Base-by-base conservation (phyloP, 2,113 vertebrate species). In the Eulemur macaco region DNA sequence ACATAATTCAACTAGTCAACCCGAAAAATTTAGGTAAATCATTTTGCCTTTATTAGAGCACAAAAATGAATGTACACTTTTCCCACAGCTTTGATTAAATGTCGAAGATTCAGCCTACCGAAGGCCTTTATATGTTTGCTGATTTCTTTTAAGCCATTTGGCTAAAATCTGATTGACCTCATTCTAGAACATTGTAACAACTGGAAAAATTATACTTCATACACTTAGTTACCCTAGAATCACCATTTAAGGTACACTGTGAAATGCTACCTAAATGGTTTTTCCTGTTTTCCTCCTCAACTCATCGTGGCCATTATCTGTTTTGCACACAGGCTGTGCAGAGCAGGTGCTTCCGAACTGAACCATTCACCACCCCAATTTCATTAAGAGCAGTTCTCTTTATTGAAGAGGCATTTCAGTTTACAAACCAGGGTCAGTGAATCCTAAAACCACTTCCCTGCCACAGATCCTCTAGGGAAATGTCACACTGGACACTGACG, bases 401-500 rank as follows among this genome's bases (percentile, higher is more conserved):
- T 8, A 17, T 0, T 0, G 14, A 64, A 56, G 37, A 7, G 25
- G 8, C 13, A 68, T 45, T 25, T 64, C 39, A 15, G 27, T 12
- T 11, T 9, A 18, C 15, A 15, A 52, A 63, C 8, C 6, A 7
- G 34, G 73, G 4, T 17, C 45, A 14, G 0, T 6, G 27, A 3
- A 5, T 0, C 34, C 27, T 31, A 12, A 64, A 34, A 2, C 69
- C 56, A n/a, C 20, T 0, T 31, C 69, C 29, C 42, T 10, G 76
- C 5, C 91, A 74, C 37, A 14, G 1, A 7, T 11, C 5, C 31
- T 31, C 1, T 0, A 37, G 34, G 1, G 45, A 27, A 56, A 52
- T 7, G 25, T 11, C 45, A 25, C 1, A 1, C 8, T 15, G 3
- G 31, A 34, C 29, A 1, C 14, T 0, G 10, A 25, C 2, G 23